These are phyloP conservation scores for Meleagris gallopavo DNA, from an alignment of 2,113 vertebrate genomes.

Conservation along the genomic window DNA sequence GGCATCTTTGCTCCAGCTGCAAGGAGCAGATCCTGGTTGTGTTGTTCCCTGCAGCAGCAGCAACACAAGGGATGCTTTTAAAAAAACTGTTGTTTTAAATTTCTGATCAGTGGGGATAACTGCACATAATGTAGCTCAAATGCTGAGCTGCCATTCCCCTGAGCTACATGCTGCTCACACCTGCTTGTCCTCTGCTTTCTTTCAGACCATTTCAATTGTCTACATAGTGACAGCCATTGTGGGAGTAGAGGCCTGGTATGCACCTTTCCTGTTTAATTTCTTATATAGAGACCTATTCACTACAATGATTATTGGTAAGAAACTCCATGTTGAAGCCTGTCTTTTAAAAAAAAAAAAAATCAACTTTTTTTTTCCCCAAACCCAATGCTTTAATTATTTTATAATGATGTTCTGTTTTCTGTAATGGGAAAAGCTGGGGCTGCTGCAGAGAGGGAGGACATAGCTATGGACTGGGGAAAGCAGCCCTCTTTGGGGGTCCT, in stretches of 20 bases:
- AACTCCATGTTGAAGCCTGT: slow-evolving; percentile 77
- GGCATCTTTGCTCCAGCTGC: background rate
- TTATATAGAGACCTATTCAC: slow-evolving; percentile 97
- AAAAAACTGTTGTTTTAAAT: background rate
- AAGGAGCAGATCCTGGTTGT: background rate
- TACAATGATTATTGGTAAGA: slow-evolving; percentile 95
- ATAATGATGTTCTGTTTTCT: background rate
- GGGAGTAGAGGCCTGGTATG: slow-evolving; percentile 96
- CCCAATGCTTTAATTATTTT: slow-evolving; percentile 5
- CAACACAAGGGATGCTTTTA: background rate
- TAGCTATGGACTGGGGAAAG: background rate
- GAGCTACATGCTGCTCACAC: background rate
- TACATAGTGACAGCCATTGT: slow-evolving; percentile 96
- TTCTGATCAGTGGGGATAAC: background rate
- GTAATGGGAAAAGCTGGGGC: background rate
- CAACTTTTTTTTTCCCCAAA: slow-evolving; percentile 36
- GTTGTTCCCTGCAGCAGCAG: background rate
- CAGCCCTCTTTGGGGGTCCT: background rate
- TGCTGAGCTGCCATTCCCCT: background rate
- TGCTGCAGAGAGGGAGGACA: background rate
- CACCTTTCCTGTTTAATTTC: slow-evolving; percentile 88
- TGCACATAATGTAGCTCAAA: rapidly evolving
- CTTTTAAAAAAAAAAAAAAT: slow-evolving; percentile 47
- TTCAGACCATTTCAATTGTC: slow-evolving; percentile 96
- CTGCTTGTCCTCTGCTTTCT: slow-evolving; percentile 55